Conservation (phyloP, 2,888 invertebrate species). For the Drosophila suboccidentalis region DNA sequence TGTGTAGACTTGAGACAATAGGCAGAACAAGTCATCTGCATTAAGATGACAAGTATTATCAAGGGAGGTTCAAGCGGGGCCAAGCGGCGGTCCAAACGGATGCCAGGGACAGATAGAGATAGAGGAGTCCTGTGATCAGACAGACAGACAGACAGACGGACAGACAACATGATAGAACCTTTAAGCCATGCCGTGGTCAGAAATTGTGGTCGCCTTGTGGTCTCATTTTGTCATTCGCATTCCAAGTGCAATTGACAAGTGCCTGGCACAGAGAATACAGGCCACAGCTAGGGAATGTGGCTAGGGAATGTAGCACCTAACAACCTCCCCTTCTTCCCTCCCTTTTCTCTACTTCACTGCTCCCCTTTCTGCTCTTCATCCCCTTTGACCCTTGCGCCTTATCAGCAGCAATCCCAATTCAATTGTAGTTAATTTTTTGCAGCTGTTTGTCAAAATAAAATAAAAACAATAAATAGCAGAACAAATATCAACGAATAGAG, state of each 20-base stretch:
- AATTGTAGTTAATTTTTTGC: slow-evolving; percentile 51
- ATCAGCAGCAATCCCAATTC: slow-evolving; percentile 9
- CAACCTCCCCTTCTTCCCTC: neutral
- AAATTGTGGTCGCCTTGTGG: slow-evolving; percentile 37
- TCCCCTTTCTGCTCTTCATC: too few species aligned
- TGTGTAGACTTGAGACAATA: slow-evolving; percentile 1
- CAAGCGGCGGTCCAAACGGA: neutral
- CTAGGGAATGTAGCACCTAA: slow-evolving; percentile 15
- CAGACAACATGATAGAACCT: neutral
- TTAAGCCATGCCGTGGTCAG: slow-evolving; percentile 22
- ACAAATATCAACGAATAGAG: neutral
- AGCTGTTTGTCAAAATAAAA: slow-evolving; percentile 13
- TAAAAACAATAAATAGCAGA: neutral
- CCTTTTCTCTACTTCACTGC: neutral
- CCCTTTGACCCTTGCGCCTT: neutral
- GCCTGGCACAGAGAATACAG: slow-evolving; percentile 18
- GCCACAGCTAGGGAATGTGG: slow-evolving; percentile 44
- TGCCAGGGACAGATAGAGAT: slow-evolving; percentile 12
- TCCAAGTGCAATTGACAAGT: slow-evolving; percentile 57
- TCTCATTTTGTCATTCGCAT: slow-evolving; percentile 32
- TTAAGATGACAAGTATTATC: neutral
- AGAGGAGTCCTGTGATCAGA: neutral
- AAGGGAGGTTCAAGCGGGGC: neutral
- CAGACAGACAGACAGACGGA: neutral
- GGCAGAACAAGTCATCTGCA: slow-evolving; percentile 28